A percentile compares a stretch with the other conserved stretches of the same genome.
Evolutionary conservation across 2,113 vertebrate species (phyloP).

Genomic region (Saimiri boliviensis): DNA sequence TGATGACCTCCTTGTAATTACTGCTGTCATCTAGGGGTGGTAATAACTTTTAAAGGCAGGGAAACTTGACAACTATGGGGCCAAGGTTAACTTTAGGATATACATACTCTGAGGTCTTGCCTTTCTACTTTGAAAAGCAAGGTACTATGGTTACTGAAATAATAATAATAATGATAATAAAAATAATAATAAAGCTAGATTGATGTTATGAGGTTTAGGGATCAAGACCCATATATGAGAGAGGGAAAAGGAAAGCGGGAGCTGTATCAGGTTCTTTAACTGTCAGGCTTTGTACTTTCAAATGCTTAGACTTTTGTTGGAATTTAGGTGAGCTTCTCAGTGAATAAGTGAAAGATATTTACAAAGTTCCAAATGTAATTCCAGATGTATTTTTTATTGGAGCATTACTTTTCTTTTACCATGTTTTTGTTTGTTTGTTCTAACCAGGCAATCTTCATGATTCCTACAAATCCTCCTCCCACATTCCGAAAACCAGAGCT

Average conservation of each 20-base stretch:
- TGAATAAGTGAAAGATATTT: conserved; percentile 17
- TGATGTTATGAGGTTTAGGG: background rate
- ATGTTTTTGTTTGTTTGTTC: conserved; percentile 17
- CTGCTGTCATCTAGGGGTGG: background rate
- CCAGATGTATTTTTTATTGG: conserved; percentile 28
- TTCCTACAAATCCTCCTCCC: conserved; percentile 95
- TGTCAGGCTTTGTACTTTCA: background rate
- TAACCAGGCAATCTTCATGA: conserved; percentile 97
- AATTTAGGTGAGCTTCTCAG: background rate
- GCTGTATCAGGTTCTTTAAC: background rate
- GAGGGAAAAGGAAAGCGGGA: background rate
- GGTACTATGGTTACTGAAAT: background rate
- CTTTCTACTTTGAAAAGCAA: conserved; percentile 12
- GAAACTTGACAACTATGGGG: background rate
- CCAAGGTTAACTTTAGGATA: background rate
- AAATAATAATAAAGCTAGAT: background rate
- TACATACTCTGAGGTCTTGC: background rate
- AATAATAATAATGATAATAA: background rate
- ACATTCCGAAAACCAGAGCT: conserved; percentile 91
- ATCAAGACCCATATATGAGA: background rate
- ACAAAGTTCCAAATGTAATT: background rate
- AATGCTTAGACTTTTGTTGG: background rate
- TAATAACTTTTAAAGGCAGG: background rate
- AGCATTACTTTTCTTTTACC: conserved; percentile 36
- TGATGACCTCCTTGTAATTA: background rate